Evolutionary conservation across 37 sponge, comb jelly and placozoan species (phyloP).

Genomic region (Bolinopsis microptera): DNA sequence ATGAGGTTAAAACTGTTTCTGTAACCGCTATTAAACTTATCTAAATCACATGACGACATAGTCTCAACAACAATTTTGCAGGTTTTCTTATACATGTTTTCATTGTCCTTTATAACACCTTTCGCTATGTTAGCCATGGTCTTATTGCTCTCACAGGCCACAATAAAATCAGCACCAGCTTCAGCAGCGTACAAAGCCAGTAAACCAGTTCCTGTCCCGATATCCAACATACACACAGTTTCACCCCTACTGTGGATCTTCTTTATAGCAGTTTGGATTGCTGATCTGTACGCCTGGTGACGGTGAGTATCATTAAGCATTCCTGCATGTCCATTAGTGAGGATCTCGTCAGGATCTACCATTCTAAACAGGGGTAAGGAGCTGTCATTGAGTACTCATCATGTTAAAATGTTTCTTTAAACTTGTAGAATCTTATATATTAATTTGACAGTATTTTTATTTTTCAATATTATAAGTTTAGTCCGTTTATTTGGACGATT

Average conservation of each 20-base stretch:
- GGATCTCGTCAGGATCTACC: background rate
- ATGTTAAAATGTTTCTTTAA: too few relatives aligned
- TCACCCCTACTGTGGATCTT: background rate
- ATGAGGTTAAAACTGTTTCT: constrained; percentile 6
- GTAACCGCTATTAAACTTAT: background rate
- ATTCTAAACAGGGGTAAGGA: background rate
- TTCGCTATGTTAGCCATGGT: background rate
- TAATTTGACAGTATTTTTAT: too few relatives aligned
- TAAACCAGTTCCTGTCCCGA: constrained; percentile 47
- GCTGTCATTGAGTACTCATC: too few relatives aligned
- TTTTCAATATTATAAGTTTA: too few relatives aligned
- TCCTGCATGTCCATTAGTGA: constrained; percentile 56
- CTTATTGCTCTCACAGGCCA: constrained; percentile 19
- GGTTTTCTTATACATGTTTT: background rate
- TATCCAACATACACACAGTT: constrained; percentile 4
- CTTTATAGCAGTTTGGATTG: background rate
- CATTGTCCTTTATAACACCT: background rate
- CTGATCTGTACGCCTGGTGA: background rate
- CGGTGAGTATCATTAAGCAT: constrained; percentile 16
- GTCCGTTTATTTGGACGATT: too few relatives aligned
- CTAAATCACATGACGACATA: background rate
- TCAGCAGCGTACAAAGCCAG: constrained; percentile 1
- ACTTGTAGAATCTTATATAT: too few relatives aligned
- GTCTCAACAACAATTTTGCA: background rate
- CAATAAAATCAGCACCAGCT: constrained; percentile 29